phyloP scores from a whole-genome alignment of 1,140 invertebrate genomes.

The Aradophagus sp. region DNA sequence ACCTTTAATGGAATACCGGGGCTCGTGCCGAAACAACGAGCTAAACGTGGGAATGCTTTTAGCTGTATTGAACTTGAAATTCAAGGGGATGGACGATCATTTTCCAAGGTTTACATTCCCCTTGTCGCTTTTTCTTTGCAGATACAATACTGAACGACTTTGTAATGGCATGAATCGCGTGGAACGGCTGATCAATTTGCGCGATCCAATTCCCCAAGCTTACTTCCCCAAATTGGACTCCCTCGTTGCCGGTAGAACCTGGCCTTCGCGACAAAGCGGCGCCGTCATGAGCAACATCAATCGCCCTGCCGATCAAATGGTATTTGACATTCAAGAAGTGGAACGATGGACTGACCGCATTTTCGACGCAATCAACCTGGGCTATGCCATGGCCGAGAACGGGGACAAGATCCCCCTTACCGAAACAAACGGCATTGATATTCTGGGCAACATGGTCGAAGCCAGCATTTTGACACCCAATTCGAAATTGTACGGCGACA shows the following conservation, averaged over 20 bases:
- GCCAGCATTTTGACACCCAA: conserved; percentile 82
- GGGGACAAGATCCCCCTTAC: conserved; percentile 77
- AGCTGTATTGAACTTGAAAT: conserved; percentile 1
- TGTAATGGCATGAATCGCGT: conserved; percentile 70
- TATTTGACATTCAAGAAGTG: conserved; percentile 80
- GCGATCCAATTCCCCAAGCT: conserved; percentile 79
- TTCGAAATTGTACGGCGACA: conserved; percentile 81
- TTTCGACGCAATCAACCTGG: conserved; percentile 83
- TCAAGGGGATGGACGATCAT: too few relatives aligned
- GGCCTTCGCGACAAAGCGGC: conserved; percentile 78
- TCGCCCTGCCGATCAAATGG: conserved; percentile 80
- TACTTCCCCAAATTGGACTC: conserved; percentile 85
- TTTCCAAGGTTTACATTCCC: too few relatives aligned
- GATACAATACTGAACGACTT: conserved; percentile 82
- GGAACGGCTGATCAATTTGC: conserved; percentile 77
- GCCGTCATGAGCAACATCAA: conserved; percentile 79
- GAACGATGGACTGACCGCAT: conserved; percentile 85
- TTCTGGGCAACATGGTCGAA: conserved; percentile 87
- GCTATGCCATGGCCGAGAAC: conserved; percentile 74
- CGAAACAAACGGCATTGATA: conserved; percentile 84
- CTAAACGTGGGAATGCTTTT: too few relatives aligned
- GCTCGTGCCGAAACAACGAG: too few relatives aligned
- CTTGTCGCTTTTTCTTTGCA: too few relatives aligned
- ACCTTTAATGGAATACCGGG: too few relatives aligned
- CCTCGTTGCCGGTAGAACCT: conserved; percentile 78